phyloP scores from a whole-genome alignment of 2,113 vertebrate species.

The Plestiodon gilberti region DNA sequence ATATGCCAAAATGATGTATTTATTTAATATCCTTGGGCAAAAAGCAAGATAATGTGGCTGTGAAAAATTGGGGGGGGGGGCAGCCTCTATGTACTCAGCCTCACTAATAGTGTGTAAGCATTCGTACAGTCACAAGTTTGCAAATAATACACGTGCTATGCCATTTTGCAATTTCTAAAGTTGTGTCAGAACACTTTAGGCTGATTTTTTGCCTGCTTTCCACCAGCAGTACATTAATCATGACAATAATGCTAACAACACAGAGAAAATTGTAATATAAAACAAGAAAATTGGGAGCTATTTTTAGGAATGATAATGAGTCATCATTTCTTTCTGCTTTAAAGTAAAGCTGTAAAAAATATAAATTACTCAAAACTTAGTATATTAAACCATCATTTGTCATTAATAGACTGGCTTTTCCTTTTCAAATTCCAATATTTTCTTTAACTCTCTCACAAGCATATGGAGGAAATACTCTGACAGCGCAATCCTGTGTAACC shows the following conservation, averaged over 20 bases:
- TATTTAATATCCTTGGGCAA: background rate
- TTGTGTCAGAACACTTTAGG: slow-evolving; percentile 35
- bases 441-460: background rate
- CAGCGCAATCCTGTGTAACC: too few relatives aligned
- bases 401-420: background rate
- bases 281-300: slow-evolving; percentile 44
- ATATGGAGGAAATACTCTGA: rapidly evolving
- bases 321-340: slow-evolving; percentile 5
- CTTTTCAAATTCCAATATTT: background rate
- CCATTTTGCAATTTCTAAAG: slow-evolving; percentile 37
- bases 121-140: slow-evolving; percentile 8
- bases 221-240: slow-evolving; percentile 56
- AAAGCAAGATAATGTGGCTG: background rate
- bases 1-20: slow-evolving; percentile 3
- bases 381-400: background rate
- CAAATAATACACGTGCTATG: slow-evolving; percentile 12
- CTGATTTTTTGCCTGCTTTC: slow-evolving; percentile 45
- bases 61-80: background rate
- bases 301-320: slow-evolving; percentile 22
- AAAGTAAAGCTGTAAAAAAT: background rate
- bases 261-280: slow-evolving; percentile 19
- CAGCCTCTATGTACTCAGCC: slow-evolving; percentile 15
- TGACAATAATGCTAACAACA: background rate
- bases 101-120: slow-evolving; percentile 11
- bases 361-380: too few relatives aligned